Conservation (phyloP, 2,797 vertebrate genomes). For the Synanceia verrucosa region DNA sequence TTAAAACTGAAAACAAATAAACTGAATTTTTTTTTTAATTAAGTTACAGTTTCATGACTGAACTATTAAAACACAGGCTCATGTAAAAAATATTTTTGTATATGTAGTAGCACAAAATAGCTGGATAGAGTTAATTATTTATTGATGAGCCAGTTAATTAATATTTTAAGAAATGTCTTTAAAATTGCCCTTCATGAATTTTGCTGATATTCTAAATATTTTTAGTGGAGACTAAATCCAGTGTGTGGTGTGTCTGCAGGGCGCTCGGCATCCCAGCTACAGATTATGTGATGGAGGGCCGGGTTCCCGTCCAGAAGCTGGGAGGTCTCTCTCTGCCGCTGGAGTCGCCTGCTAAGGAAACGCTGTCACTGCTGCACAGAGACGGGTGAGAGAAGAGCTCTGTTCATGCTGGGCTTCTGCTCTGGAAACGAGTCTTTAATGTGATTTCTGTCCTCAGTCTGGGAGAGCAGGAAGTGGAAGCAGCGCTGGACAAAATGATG, state of each 20-base stretch:
- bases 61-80: too few relatives aligned
- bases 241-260: conserved; percentile 60
- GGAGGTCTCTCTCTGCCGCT: conserved; percentile 85
- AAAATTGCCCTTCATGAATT: too few relatives aligned
- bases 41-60: too few relatives aligned
- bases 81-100: too few relatives aligned
- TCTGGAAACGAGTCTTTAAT: too few relatives aligned
- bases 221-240: background rate
- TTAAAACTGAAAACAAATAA: too few relatives aligned
- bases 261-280: conserved; percentile 87
- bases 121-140: too few relatives aligned
- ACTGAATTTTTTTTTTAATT: too few relatives aligned
- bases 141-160: too few relatives aligned
- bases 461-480: conserved; percentile 42
- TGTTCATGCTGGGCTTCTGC: background rate
- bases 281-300: conserved; percentile 87
- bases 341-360: conserved; percentile 83
- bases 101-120: too few relatives aligned
- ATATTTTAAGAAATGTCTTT: too few relatives aligned
- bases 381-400: conserved; percentile 73
- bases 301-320: conserved; percentile 83
- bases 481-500: conserved; percentile 62
- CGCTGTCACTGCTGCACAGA: conserved; percentile 76
- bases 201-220: too few relatives aligned
- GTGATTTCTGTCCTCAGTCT: conserved; percentile 56